phyloP scores from a whole-genome alignment of 37 sponge, comb jelly and placozoan species.

The Cliona cf. orientalis region DNA sequence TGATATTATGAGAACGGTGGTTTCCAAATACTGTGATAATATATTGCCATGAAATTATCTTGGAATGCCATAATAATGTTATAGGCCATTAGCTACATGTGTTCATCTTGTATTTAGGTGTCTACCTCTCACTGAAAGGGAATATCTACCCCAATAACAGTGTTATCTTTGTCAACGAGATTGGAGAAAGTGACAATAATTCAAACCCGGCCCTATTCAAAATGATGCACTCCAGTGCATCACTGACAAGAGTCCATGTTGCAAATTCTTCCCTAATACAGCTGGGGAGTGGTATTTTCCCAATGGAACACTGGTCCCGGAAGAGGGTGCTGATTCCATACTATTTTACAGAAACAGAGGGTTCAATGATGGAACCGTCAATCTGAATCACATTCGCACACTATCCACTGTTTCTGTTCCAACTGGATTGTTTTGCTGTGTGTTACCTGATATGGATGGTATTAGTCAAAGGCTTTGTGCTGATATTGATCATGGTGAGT shows the following conservation, averaged over 20 bases:
- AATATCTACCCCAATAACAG: slow-evolving; percentile 2
- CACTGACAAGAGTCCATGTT: background rate
- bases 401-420: background rate
- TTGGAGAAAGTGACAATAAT: background rate
- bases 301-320: background rate
- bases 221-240: background rate
- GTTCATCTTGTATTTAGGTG: too few relatives aligned
- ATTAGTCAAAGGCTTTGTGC: background rate
- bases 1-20: too few relatives aligned
- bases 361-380: background rate
- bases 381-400: background rate
- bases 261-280: background rate
- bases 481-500: background rate
- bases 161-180: background rate
- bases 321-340: background rate
- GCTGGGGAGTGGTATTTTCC: background rate
- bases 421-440: slow-evolving; percentile 10
- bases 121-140: too few relatives aligned
- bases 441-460: background rate
- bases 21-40: too few relatives aligned
- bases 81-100: too few relatives aligned
- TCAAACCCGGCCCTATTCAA: too few relatives aligned
- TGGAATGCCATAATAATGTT: too few relatives aligned
- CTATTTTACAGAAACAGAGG: background rate
- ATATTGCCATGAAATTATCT: too few relatives aligned